Evolutionary conservation across 1,140 invertebrate species (phyloP), one percentile per base, ranked within the genome.

Genomic region (Hesperophylax magnus): DNA sequence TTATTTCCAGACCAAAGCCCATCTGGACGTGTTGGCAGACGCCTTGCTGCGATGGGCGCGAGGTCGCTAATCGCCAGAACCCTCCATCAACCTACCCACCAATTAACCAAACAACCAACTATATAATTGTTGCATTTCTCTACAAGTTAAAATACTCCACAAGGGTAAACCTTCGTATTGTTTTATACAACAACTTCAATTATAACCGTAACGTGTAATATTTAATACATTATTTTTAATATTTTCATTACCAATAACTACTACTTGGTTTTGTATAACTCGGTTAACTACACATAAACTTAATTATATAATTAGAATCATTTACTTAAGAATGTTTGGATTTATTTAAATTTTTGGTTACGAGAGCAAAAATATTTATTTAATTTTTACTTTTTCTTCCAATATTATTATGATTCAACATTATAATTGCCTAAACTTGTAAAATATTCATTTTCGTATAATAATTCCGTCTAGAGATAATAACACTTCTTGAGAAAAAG

Each of bases 11-110:
- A 98, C 96, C 85, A 98, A 98, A 89, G 96, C 96, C 84, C 97
- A 98, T 89, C 91, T 98, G 89, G 97, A 98, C 91, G 96, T 98
- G 82, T 89, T 98, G 86, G 97, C 97, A 61, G 97, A 98, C 89
- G 97, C 97, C 85, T 92, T 98, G 84, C 91, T 98, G 83, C 93
- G 96, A 88, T 97, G 96, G 96, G 96, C 96, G 85, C 92, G 96
- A 90, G 96, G 96, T 86, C 95, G 96, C 91, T 96, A 96, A 92
- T 80, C 65, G 11, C 18, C 39, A 18, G n/a, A 72, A 8, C 63
- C 63, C 63, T 47, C 63, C 20, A 72, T 22, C 53, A 18, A 54
- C 14, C 20, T n/a, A 47, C 34, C 20, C 60, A 61, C 24, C 24
- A 15, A 24, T 67, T 22, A 18, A 53, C 20, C 47, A 71, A 52